Evolutionary conservation across 2,797 vertebrate genomes (phyloP).

Genomic region (Tiaroga cobitis): DNA sequence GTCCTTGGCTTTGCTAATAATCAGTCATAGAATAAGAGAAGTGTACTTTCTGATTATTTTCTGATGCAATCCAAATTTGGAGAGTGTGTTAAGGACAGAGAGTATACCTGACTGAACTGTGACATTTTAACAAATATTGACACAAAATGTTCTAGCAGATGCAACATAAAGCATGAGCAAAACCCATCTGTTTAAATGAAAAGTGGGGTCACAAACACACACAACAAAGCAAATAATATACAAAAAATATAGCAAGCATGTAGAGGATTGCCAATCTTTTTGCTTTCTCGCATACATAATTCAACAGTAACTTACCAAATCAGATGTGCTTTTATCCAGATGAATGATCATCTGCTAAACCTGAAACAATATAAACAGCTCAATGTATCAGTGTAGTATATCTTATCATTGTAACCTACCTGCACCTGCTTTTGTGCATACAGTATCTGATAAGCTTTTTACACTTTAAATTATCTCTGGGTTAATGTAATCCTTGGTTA

Average conservation of each 20-base stretch:
- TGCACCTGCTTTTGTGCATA: background rate
- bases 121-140: background rate
- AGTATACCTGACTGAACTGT: background rate
- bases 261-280: background rate
- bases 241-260: background rate
- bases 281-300: background rate
- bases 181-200: background rate
- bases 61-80: background rate
- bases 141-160: background rate
- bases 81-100: background rate
- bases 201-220: background rate
- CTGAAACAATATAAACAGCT: background rate
- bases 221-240: background rate
- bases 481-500: background rate
- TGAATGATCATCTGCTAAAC: background rate
- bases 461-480: background rate
- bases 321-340: conserved; percentile 5
- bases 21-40: background rate
- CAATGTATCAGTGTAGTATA: background rate
- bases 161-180: background rate
- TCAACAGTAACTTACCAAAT: conserved; percentile 2
- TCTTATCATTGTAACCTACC: background rate
- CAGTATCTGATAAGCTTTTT: background rate
- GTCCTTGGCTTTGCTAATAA: background rate
- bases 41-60: background rate